phyloP scores from a whole-genome alignment of 2,797 vertebrate genomes.

The Sebastes glaucus region DNA sequence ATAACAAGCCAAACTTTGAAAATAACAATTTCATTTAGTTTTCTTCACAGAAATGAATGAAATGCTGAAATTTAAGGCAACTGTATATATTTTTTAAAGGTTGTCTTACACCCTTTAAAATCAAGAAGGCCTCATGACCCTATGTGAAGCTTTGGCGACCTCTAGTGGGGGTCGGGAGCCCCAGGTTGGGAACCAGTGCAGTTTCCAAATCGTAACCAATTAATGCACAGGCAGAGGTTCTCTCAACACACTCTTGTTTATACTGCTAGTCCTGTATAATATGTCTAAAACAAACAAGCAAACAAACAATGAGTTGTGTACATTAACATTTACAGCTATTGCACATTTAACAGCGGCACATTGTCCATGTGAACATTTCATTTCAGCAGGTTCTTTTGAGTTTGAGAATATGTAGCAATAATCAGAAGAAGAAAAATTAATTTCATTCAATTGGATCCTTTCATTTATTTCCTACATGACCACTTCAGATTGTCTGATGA shows the following conservation, averaged over 20 bases:
- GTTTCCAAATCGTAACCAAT: neutral
- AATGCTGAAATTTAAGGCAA: no score
- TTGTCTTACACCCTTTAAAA: no score
- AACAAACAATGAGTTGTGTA: neutral
- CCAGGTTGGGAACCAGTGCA: no score
- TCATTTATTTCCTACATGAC: neutral
- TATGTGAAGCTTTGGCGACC: neutral
- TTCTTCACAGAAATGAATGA: no score
- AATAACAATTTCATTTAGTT: no score
- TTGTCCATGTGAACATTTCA: neutral
- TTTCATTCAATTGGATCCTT: neutral
- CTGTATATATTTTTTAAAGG: no score
- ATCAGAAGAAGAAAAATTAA: neutral
- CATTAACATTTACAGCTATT: neutral
- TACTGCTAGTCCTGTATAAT: neutral
- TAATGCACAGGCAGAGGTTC: neutral
- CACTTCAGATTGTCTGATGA: conserved; percentile 13
- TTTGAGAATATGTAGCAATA: neutral
- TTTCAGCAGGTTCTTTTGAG: neutral
- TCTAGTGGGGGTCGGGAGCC: neutral
- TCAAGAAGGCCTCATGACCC: no score
- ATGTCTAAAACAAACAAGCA: neutral
- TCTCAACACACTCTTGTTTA: neutral
- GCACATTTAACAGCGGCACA: neutral
- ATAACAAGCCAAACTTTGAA: no score